Conservation (phyloP, 2,888 invertebrate genomes). For the Elegia similella region DNA sequence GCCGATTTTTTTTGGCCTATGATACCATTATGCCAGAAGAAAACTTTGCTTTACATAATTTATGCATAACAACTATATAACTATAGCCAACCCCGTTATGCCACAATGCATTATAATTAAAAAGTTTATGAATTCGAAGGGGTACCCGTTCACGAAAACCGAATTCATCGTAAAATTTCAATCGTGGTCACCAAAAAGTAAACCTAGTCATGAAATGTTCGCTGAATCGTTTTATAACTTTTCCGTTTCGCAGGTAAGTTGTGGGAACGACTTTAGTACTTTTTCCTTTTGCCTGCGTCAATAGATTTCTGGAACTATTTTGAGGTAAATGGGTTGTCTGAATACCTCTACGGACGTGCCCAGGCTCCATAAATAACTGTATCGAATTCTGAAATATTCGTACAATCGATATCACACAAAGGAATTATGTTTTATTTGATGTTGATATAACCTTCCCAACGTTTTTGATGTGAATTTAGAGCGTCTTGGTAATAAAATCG, state of each 20-base stretch:
- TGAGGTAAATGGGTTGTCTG: slow-evolving; percentile 8
- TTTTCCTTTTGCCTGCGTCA: slow-evolving; percentile 2
- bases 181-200: neutral
- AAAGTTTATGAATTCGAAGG: too few species aligned
- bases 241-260: neutral
- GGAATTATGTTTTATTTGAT: neutral
- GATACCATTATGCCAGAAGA: too few species aligned
- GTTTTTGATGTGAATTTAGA: too few species aligned
- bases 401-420: neutral
- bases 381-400: neutral
- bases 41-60: too few species aligned
- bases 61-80: too few species aligned
- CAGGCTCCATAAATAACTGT: neutral
- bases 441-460: too few species aligned
- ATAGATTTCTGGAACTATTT: neutral
- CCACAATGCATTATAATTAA: too few species aligned
- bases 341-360: slow-evolving; percentile 2
- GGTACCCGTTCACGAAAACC: too few species aligned
- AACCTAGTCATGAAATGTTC: neutral
- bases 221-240: neutral
- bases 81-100: too few species aligned
- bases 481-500: too few species aligned
- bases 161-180: neutral
- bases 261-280: slow-evolving; percentile 5
- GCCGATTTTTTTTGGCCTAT: too few species aligned